Evolutionary conservation across 2,888 invertebrate genomes (phyloP).

Genomic region (Rhamphomyia laevipes): DNA sequence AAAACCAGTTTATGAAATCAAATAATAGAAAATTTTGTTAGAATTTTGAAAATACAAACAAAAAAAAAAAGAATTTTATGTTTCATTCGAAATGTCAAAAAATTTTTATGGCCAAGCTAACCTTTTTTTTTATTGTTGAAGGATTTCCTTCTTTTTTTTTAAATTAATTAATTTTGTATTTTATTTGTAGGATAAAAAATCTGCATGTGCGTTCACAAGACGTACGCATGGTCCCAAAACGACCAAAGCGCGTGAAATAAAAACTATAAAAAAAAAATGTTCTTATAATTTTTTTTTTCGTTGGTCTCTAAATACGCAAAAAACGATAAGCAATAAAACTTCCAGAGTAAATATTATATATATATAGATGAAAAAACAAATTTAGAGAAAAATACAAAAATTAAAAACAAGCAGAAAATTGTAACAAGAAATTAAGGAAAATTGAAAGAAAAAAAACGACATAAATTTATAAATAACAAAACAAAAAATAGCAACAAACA

Average conservation of each 20-base stretch:
- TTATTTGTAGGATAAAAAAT: slow-evolving; percentile 13
- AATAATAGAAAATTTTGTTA: no score
- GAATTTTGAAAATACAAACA: no score
- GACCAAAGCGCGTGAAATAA: slow-evolving; percentile 13
- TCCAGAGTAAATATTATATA: not conserved
- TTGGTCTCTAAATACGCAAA: not conserved
- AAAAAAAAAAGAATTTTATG: no score
- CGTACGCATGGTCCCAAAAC: slow-evolving; percentile 12
- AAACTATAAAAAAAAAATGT: not conserved
- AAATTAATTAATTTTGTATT: not conserved
- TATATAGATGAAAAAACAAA: not conserved
- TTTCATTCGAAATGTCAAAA: no score
- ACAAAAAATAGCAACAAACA: not conserved
- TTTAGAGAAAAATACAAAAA: not conserved
- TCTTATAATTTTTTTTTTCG: not conserved
- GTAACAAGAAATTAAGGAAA: no score
- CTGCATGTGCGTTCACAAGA: slow-evolving; percentile 13
- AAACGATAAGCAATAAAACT: not conserved
- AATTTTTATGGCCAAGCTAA: no score
- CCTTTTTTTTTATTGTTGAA: no score
- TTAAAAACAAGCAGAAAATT: not conserved
- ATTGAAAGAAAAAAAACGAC: not conserved
- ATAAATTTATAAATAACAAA: not conserved
- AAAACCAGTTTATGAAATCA: no score
- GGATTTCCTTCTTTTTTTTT: no score